Percentiles rank a stretch among this genome's conserved stretches.
phyloP scores from a whole-genome alignment of 2,888 invertebrate genomes.

The Aspidiotus destructor region DNA sequence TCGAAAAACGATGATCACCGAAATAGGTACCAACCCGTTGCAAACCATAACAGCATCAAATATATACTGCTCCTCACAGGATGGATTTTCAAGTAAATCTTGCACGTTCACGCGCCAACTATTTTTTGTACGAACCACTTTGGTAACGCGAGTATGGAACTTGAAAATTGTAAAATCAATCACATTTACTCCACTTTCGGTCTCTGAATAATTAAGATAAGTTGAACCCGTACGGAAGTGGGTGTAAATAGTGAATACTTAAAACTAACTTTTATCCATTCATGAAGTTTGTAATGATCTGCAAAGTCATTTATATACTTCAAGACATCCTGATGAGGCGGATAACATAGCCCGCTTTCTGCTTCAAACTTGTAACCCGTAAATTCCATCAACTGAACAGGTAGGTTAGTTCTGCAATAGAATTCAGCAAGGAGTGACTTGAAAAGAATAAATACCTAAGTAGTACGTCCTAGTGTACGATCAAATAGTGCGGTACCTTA shows the following conservation, averaged over 20 bases:
- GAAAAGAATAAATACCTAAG: neutral
- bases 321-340: constrained; percentile 55
- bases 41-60: constrained; percentile 44
- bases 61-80: constrained; percentile 37
- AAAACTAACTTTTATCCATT: constrained; percentile 53
- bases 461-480: too few species aligned
- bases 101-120: too few species aligned
- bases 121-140: too few species aligned
- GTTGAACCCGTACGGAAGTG: constrained; percentile 20
- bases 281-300: constrained; percentile 51
- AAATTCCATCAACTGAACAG: constrained; percentile 87
- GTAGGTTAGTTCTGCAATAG: constrained; percentile 72
- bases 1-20: too few species aligned
- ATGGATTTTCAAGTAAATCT: too few species aligned
- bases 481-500: constrained; percentile 48
- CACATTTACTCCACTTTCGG: too few species aligned
- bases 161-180: too few species aligned
- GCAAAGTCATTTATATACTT: constrained; percentile 60
- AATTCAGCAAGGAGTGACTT: constrained; percentile 32
- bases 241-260: too few species aligned
- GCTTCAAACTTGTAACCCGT: constrained; percentile 72
- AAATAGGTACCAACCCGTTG: constrained; percentile 39
- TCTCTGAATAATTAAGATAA: too few species aligned
- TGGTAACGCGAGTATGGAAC: too few species aligned
- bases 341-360: constrained; percentile 52